phyloP scores from a whole-genome alignment of 2,797 vertebrate genomes.

The Glossophaga mutica region DNA sequence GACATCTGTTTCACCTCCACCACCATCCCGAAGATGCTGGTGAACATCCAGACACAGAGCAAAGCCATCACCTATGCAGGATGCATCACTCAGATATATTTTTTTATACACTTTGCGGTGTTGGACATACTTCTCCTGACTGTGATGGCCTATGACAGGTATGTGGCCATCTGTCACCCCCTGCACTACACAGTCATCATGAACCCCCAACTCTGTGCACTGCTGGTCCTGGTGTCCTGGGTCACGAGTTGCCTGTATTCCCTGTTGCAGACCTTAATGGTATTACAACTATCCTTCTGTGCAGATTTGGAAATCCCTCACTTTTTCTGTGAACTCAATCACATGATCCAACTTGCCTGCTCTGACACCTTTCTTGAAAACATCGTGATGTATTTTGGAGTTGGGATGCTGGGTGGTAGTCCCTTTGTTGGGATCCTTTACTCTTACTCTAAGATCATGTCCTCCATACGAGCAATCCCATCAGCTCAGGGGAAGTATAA shows the following conservation, averaged over 20 bases:
- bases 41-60: too few relatives aligned
- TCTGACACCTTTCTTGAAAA: background rate
- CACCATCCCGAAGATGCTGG: too few relatives aligned
- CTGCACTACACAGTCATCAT: constrained; percentile 35
- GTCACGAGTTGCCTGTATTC: background rate
- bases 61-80: too few relatives aligned
- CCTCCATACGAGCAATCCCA: background rate
- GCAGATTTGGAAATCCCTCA: background rate
- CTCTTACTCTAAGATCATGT: background rate
- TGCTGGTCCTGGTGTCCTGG: constrained; percentile 28
- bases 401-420: background rate
- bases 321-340: background rate
- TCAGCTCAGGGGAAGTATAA: background rate
- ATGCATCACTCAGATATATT: constrained; percentile 59
- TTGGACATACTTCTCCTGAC: too few relatives aligned
- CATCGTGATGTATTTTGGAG: background rate
- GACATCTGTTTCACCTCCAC: too few relatives aligned
- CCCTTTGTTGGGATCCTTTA: background rate
- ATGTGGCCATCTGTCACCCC: too few relatives aligned
- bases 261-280: background rate
- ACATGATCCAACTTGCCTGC: background rate
- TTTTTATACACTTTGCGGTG: constrained; percentile 44
- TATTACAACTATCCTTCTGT: background rate
- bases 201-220: background rate
- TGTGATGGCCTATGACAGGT: too few relatives aligned